Base-by-base conservation (phyloP, 2,113 vertebrate genomes). In the Circaetus cinerascens region DNA sequence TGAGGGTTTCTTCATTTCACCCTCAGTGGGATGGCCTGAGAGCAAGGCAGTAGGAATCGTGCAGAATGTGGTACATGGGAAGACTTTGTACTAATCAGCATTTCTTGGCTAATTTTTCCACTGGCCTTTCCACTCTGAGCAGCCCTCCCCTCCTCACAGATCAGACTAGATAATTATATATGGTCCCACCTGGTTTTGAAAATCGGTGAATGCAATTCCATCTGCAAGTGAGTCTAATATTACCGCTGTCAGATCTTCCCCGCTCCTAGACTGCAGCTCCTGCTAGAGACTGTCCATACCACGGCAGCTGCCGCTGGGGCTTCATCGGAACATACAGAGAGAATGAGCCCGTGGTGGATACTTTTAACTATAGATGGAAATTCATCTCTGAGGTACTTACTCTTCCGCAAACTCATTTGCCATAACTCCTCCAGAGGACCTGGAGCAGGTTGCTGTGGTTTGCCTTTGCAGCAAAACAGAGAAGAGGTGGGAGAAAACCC, bases 191-290 rank as follows among this genome's bases (percentile, higher is more conserved):
- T 63, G 90, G 50, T 51, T 41, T 34, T 32, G 82, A 73, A 22
- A 82, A 79, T 73, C 85, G 59, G 72, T 86, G 60, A 86, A 32
- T 63, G 75, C 88, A 94, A 79, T 93, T 86, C 95, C 95, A 86
- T 83, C 88, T 87, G 62, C 17, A 19, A 55, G 62, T 4, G 2
- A 60, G 69, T 67, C 74, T 86, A 68, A 75, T 3, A 7, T 86
- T 55, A 75, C 80, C 4, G 2, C 56, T 51, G 60, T 56, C 7
- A 20, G 63, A 82, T 55, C 88, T 69, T 92, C 86, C 79, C 72
- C 6, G 5, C 36, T 66, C 46, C 51, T 14, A 17, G 38, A 21
- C 69, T 15, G 34, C 57, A 72, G 86, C 63, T 88, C 86, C 72
- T 63, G 59, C 71, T 43, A 18, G 71, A 66, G 67, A 21, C 64